Evolutionary conservation across 2,113 vertebrate genomes (phyloP).

Genomic region (Petrocephalus zakoni): DNA sequence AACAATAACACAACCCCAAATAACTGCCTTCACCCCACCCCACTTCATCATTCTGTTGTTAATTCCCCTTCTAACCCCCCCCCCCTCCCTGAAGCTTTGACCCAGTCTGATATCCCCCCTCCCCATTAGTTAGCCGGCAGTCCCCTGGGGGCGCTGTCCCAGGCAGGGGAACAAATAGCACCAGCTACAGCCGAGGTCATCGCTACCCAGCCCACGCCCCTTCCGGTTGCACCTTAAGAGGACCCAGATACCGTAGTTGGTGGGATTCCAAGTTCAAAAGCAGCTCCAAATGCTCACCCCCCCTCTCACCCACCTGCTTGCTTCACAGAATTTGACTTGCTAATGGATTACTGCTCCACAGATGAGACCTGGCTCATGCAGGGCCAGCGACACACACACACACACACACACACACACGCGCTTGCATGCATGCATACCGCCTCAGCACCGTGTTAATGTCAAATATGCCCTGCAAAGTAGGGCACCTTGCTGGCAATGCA

Average conservation of each 20-base stretch:
- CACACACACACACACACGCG: slow-evolving; percentile 12
- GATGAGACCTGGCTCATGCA: slow-evolving; percentile 11
- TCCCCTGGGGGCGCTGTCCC: not conserved
- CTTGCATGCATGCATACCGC: not conserved
- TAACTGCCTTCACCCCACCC: not conserved
- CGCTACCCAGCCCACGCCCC: not conserved
- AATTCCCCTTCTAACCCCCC: not conserved
- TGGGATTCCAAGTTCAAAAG: slow-evolving; percentile 29
- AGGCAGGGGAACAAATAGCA: not conserved
- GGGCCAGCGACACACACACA: slow-evolving; percentile 8
- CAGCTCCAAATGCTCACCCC: slow-evolving; percentile 7
- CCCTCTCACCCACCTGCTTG: slow-evolving; percentile 26
- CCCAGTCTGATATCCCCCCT: not conserved
- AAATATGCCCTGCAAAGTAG: not conserved
- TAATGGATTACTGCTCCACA: slow-evolving; percentile 26
- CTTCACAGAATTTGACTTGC: slow-evolving; percentile 29
- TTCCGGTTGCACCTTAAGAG: not conserved
- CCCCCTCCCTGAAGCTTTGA: not conserved
- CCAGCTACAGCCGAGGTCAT: slow-evolving; percentile 12
- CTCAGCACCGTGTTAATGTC: not conserved
- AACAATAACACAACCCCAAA: not conserved
- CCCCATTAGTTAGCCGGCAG: not conserved
- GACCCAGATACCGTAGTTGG: not conserved
- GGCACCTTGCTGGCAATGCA: not conserved
- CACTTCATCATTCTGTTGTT: not conserved